Evolutionary conservation across 2,888 invertebrate genomes (phyloP), one percentile per base, ranked within the genome.

Genomic region (Steinernema scapterisci): DNA sequence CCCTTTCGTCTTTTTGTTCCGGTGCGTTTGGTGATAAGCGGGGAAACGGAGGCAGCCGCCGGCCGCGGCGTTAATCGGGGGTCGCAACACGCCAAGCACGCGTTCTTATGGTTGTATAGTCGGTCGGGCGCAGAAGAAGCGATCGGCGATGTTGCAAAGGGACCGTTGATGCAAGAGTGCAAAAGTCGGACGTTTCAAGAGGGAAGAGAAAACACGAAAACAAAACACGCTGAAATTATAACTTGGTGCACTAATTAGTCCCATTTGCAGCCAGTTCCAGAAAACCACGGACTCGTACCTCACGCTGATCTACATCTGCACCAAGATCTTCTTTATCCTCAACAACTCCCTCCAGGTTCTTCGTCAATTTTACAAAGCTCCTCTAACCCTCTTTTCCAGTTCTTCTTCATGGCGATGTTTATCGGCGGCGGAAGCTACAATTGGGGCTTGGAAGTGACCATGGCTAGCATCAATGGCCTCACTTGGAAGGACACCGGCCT

Each of bases 401-500:
- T 63, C 63, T 25, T 31, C 63, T 63, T 63, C 31, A 11, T 63
- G 16, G 63, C 63, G 7, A 27, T 27, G 25, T 63, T 63, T 31
- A 27, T 63, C 25, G 63, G 63, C 31, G 63, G 63, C 27, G 63
- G 63, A 16, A 27, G 31, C 31, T 27, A 27, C 13, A 6, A 11
- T 16, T 63, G 63, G 63, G 63, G 63, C 27, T 63, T 27, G 63
- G 27, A 63, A 25, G 31, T 63, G 5, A 63, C 63, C 31, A 31
- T 5, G 63, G 31, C 63, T 27, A 27, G 16, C 38, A 13, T 70
- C 3, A n/a, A 21, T 13, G 70, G 63, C 23, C 23, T 45, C 44
- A 43, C 73, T 48, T 82, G 81, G 81, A 72, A 73, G 27, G 71
- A 71, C 19, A 77, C 73, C 21, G 83, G 79, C 9, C 72, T 77